Evolutionary conservation across 2,113 vertebrate genomes (phyloP).

Genomic region (Phyllostomus hastatus): DNA sequence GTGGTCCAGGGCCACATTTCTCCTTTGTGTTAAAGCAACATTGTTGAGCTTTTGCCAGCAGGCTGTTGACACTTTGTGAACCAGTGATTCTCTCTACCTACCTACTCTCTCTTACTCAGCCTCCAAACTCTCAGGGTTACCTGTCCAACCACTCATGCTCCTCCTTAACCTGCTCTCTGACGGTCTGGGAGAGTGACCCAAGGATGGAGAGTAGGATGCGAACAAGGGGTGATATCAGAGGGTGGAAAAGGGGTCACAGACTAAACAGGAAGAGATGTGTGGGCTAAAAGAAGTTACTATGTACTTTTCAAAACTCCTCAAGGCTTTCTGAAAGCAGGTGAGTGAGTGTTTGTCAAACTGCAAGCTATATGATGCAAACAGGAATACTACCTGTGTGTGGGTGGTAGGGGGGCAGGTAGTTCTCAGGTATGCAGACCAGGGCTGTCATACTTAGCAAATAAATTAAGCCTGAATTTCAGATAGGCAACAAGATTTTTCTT

Average conservation of each 20-base stretch:
- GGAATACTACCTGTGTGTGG: fast-evolving
- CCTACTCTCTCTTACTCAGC: neutral
- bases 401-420: neutral
- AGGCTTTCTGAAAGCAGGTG: neutral
- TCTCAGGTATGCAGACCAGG: neutral
- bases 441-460: neutral
- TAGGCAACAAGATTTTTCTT: neutral
- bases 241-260: neutral
- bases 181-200: constrained; percentile 13
- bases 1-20: neutral
- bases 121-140: neutral
- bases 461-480: neutral
- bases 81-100: neutral
- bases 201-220: neutral
- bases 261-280: neutral
- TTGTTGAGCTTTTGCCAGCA: neutral
- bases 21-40: neutral
- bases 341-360: neutral
- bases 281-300: neutral
- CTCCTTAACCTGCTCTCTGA: neutral
- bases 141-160: neutral
- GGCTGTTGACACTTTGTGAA: neutral
- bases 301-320: neutral
- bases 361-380: fast-evolving
- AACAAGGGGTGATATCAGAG: neutral